A percentile compares a stretch with the other conserved stretches of the same genome.
Evolutionary conservation across 2,888 invertebrate species (phyloP).

Genomic region (Napeogenes inachia): DNA sequence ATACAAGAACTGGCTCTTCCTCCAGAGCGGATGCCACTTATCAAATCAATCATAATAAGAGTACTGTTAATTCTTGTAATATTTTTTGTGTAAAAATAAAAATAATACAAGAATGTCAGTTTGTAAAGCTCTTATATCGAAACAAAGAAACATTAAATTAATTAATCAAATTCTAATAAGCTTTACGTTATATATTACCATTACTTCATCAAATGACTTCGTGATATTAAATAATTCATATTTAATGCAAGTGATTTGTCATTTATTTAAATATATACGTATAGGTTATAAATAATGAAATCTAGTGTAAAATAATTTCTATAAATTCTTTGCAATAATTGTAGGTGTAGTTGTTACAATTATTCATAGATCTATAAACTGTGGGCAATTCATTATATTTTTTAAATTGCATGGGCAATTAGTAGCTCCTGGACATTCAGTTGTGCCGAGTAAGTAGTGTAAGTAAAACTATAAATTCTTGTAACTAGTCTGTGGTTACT

Average conservation of each 20-base stretch:
- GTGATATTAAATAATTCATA: neutral
- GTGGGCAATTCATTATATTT: constrained; percentile 23
- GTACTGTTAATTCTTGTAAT: no score
- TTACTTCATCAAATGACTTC: no score
- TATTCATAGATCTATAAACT: constrained; percentile 10
- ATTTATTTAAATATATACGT: neutral
- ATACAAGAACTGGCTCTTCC: no score
- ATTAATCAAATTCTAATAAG: no score
- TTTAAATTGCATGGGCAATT: constrained; percentile 36
- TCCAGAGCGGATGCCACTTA: no score
- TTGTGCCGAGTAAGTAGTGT: constrained; percentile 32
- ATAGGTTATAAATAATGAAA: neutral
- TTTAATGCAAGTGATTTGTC: neutral
- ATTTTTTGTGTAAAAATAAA: no score
- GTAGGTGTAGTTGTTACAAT: constrained; percentile 19
- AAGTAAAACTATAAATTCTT: constrained; percentile 57
- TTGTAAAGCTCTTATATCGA: no score
- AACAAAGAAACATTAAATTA: no score
- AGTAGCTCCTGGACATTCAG: constrained; percentile 38
- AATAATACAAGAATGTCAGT: no score
- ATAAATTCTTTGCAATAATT: constrained; percentile 8
- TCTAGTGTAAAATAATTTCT: neutral
- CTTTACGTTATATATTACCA: no score
- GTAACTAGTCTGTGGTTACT: constrained; percentile 65
- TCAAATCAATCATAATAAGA: no score